A percentile compares a stretch with the other conserved stretches of the same genome.
Conservation (phyloP, 2,797 vertebrate genomes). For the Siniperca undulata region DNA sequence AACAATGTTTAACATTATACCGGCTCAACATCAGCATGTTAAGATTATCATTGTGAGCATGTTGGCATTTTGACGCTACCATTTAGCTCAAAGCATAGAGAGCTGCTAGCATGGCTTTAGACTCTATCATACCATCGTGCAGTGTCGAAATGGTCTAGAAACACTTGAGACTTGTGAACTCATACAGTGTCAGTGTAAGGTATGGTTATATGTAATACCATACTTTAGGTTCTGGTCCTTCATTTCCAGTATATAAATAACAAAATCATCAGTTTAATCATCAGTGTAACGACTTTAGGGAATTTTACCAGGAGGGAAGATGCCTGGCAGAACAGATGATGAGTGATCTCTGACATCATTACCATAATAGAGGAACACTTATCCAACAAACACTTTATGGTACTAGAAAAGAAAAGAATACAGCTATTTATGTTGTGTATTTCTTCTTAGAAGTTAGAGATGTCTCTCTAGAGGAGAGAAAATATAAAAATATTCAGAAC, state of each 20-base stretch:
- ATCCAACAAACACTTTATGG: background rate
- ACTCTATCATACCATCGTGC: background rate
- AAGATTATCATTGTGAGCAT: background rate
- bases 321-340: slow-evolving; percentile 4
- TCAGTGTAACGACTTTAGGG: background rate
- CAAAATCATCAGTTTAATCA: too few species aligned
- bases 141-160: background rate
- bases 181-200: background rate
- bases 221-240: background rate
- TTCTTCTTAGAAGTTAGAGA: background rate
- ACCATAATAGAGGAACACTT: slow-evolving; percentile 3
- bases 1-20: background rate
- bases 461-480: slow-evolving; percentile 11
- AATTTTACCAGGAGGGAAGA: slow-evolving; percentile 1
- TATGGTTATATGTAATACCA: background rate
- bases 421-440: slow-evolving; percentile 4
- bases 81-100: background rate
- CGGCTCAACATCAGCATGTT: background rate
- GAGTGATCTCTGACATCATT: slow-evolving; percentile 24
- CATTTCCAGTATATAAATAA: background rate
- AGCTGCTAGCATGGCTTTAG: background rate
- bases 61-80: background rate
- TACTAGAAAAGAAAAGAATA: background rate
- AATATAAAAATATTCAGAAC: background rate
- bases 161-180: background rate